These are phyloP conservation scores for Ypsolopha scabrella DNA, from an alignment of 2,888 invertebrate genomes.

Conservation along the genomic window DNA sequence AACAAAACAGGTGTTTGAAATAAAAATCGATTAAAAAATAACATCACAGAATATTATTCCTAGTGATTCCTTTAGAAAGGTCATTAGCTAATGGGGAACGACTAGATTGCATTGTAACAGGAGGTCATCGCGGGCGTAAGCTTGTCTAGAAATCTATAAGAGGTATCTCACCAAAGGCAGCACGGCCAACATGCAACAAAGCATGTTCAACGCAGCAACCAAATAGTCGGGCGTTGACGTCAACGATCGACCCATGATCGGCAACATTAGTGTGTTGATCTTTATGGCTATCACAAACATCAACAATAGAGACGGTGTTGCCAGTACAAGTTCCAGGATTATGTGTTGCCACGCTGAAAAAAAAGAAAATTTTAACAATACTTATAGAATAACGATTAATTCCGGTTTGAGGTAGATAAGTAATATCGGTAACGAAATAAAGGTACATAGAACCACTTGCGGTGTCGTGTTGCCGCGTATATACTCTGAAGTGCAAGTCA, in stretches of 20 bases:
- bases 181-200: neutral
- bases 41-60: too few species aligned
- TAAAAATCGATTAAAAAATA: too few species aligned
- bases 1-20: neutral
- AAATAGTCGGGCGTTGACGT: constrained; percentile 5
- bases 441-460: too few species aligned
- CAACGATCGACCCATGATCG: constrained; percentile 7
- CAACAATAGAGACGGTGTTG: constrained; percentile 3
- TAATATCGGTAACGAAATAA: too few species aligned
- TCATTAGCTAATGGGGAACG: too few species aligned
- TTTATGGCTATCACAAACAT: constrained; percentile 5
- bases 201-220: constrained; percentile 5
- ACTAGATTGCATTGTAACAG: too few species aligned
- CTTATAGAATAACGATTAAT: too few species aligned
- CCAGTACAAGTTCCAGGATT: constrained; percentile 4
- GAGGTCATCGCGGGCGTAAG: too few species aligned
- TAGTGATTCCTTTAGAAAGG: too few species aligned
- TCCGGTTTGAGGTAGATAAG: neutral
- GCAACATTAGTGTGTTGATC: constrained; percentile 8
- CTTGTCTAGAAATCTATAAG: too few species aligned
- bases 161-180: constrained; percentile 6
- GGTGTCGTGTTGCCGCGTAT: too few species aligned
- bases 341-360: constrained; percentile 8
- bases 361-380: neutral
- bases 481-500: too few species aligned